Evolutionary conservation across 2,113 vertebrate species (phyloP).

Genomic region (Tichodroma muraria): DNA sequence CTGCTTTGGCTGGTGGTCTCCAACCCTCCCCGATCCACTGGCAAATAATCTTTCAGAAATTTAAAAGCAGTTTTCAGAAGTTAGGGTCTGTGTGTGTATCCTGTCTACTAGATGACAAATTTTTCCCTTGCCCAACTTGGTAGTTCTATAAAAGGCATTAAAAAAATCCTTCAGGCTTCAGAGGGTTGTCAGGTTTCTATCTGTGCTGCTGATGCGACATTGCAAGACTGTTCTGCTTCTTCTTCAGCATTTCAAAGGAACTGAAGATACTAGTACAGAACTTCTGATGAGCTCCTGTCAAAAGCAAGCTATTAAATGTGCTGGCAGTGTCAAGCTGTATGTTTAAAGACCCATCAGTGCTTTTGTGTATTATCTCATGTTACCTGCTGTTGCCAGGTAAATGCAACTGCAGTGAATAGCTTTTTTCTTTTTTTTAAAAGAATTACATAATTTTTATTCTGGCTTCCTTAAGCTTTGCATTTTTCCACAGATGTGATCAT

Average conservation of each 20-base stretch:
- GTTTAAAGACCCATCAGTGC: neutral
- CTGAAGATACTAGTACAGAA: neutral
- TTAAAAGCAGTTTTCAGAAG: neutral
- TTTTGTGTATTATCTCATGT: neutral
- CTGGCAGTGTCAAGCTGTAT: neutral
- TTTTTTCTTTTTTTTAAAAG: neutral
- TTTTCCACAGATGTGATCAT: neutral
- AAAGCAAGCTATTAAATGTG: slow-evolving; percentile 6
- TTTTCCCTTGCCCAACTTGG: neutral
- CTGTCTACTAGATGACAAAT: neutral
- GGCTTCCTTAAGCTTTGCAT: neutral
- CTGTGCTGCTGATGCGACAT: neutral
- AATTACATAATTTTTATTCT: neutral
- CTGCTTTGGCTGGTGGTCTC: neutral
- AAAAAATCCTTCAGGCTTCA: neutral
- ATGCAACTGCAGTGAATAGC: neutral
- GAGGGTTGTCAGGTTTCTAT: neutral
- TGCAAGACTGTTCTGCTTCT: neutral
- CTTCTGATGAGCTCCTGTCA: neutral
- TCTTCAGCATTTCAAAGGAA: slow-evolving; percentile 12
- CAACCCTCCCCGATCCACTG: neutral
- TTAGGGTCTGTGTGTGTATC: neutral
- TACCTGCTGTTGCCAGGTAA: slow-evolving; percentile 25
- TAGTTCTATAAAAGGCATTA: neutral
- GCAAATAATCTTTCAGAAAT: neutral